These are phyloP conservation scores for Drosophila prosaltans DNA, from an alignment of 1,140 invertebrate species.

Conservation along the genomic window DNA sequence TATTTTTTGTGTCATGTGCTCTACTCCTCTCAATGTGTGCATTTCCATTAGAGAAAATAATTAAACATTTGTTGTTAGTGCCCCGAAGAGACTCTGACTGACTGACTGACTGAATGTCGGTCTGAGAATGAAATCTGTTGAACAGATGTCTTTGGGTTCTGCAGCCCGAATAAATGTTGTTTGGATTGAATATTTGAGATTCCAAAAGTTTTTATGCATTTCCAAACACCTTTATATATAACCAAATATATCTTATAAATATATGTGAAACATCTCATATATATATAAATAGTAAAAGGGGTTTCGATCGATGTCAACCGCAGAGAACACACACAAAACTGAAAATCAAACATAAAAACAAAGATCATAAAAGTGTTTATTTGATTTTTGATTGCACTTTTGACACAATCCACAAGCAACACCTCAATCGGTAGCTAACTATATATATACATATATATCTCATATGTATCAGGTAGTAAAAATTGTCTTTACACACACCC, in stretches of 20 bases:
- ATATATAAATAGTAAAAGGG: slow-evolving; percentile 41
- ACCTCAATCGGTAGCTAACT: neutral
- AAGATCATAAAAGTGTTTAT: slow-evolving; percentile 73
- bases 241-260: neutral
- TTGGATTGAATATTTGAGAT: slow-evolving; percentile 54
- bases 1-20: slow-evolving; percentile 73
- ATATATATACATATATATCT: slow-evolving; percentile 16
- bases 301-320: slow-evolving; percentile 46
- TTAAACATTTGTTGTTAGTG: slow-evolving; percentile 70
- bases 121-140: slow-evolving; percentile 71
- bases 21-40: slow-evolving; percentile 39
- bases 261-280: neutral
- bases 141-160: slow-evolving; percentile 71
- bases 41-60: slow-evolving; percentile 80
- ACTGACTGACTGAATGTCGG: slow-evolving; percentile 24
- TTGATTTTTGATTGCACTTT: slow-evolving; percentile 63
- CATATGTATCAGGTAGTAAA: slow-evolving; percentile 58
- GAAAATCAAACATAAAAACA: slow-evolving; percentile 35
- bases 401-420: slow-evolving; percentile 38
- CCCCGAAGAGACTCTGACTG: slow-evolving; percentile 21
- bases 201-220: slow-evolving; percentile 61
- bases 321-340: slow-evolving; percentile 33
- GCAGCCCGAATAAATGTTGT: slow-evolving; percentile 8
- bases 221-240: slow-evolving; percentile 66
- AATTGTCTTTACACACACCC: slow-evolving; percentile 31